Base-by-base conservation (phyloP, 1,140 invertebrate species). In the Cydia amplana region DNA sequence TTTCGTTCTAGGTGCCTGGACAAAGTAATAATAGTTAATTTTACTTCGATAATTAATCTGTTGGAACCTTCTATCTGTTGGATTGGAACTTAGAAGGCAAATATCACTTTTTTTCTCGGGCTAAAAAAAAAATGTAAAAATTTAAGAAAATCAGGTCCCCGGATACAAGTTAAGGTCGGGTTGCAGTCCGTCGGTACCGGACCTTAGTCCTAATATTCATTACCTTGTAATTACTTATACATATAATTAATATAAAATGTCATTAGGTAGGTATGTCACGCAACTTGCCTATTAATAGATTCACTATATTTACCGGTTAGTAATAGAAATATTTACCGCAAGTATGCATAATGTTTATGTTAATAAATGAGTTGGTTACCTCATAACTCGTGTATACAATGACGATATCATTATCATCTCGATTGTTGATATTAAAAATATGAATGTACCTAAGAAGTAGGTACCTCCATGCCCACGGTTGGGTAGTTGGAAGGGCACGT, bases 1-100 rank as follows among this genome's bases (percentile, higher is more conserved):
- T 85, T 91, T 80, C 91, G 82, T 81, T 93, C 91, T 55, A 91
- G 79, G 80, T 86, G 84, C 73, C 92, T 93, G 78, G 78, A 90
- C 89, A 36, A 67, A 40, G 14, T 1, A 40, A 12, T 40, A 18
- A 64, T 7, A 18, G 49, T 18, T n/a, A 16, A 6, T 16, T 3
- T 1, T n/a, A n/a, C 49, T 6, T 43, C 28, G 14, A 14, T 0
- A 10, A 32, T 4, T 5, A 32, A 32, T 4, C 32, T 32, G 32
- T 32, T 32, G 5, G 32, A 32, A 32, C n/a, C n/a, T n/a, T n/a
- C n/a, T n/a, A n/a, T n/a, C n/a, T n/a, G n/a, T n/a, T n/a, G n/a
- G n/a, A n/a, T n/a, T n/a, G n/a, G n/a, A n/a, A n/a, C n/a, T n/a
- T n/a, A n/a, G n/a, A n/a, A n/a, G n/a, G n/a, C n/a, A n/a, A n/a